Percentiles rank a stretch among this genome's conserved stretches.
Evolutionary conservation across 2,888 invertebrate genomes (phyloP).

Genomic region (Spilosoma lubricipeda): DNA sequence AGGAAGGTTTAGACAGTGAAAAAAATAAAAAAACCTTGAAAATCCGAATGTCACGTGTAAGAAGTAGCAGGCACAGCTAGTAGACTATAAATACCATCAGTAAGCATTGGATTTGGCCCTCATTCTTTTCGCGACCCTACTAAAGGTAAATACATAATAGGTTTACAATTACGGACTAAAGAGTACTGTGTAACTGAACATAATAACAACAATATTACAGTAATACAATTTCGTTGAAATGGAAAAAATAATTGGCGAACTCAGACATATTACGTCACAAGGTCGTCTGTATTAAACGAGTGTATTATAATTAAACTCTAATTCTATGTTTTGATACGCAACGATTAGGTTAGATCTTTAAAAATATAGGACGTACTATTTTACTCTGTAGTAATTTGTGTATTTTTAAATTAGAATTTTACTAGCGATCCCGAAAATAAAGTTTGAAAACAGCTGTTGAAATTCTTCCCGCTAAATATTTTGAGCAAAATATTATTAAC

Average conservation of each 20-base stretch:
- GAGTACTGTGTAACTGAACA: conserved; percentile 2
- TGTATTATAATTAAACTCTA: neutral
- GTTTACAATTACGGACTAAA: conserved; percentile 9
- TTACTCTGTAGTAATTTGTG: conserved; percentile 14
- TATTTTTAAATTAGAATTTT: conserved; percentile 2
- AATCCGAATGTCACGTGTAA: too few species aligned
- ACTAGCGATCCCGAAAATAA: neutral
- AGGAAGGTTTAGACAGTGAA: too few species aligned
- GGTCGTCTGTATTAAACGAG: conserved; percentile 22
- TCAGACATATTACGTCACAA: conserved; percentile 32
- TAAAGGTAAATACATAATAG: neutral
- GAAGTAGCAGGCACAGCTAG: too few species aligned
- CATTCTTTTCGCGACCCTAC: neutral
- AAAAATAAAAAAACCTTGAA: too few species aligned
- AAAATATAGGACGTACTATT: conserved; percentile 5
- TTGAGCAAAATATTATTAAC: neutral
- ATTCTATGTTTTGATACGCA: conserved; percentile 9
- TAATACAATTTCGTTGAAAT: neutral
- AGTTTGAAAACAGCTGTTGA: neutral
- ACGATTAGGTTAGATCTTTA: conserved; percentile 8
- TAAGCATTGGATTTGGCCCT: too few species aligned
- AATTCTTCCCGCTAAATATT: neutral
- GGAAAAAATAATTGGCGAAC: neutral
- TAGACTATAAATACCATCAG: too few species aligned
- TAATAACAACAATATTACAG: neutral